These are phyloP conservation scores for Ormyrus pomaceus DNA, from an alignment of 2,888 invertebrate species.

Conservation along the genomic window DNA sequence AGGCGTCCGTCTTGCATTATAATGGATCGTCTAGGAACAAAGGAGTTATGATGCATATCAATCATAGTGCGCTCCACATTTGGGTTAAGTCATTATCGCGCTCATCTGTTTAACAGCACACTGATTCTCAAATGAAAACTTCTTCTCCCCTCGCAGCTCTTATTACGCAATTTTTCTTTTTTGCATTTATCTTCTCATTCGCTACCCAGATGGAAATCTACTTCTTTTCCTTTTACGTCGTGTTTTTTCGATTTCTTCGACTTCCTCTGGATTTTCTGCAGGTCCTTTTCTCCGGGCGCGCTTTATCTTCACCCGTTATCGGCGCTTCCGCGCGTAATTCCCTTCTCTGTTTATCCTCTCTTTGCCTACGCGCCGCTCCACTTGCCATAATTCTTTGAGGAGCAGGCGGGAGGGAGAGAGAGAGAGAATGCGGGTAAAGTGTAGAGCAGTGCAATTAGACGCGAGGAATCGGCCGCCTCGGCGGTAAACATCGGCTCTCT, in stretches of 20 bases:
- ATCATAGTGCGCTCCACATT: conserved; percentile 38
- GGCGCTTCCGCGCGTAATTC: neutral
- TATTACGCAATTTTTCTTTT: no score
- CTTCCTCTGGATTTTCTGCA: no score
- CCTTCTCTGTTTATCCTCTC: conserved; percentile 26
- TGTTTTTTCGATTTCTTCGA: no score
- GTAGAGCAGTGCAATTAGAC: conserved; percentile 11
- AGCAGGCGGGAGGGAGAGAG: neutral
- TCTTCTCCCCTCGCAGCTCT: neutral
- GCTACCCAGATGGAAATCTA: no score
- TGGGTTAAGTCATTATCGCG: conserved; percentile 24
- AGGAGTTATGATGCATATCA: conserved; percentile 35
- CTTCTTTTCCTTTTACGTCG: no score
- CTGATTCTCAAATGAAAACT: neutral
- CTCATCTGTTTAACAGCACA: conserved; percentile 9
- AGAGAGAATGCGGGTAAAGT: neutral
- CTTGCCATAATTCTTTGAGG: neutral
- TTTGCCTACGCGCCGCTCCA: neutral
- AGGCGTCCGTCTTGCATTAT: neutral
- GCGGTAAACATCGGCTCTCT: conserved; percentile 10
- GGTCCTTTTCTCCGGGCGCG: neutral
- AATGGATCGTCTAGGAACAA: conserved; percentile 36
- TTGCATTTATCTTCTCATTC: no score
- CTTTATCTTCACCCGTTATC: neutral
- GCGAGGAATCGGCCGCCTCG: neutral